phyloP scores from a whole-genome alignment of 1,140 invertebrate species.

The Ephestia elutella region DNA sequence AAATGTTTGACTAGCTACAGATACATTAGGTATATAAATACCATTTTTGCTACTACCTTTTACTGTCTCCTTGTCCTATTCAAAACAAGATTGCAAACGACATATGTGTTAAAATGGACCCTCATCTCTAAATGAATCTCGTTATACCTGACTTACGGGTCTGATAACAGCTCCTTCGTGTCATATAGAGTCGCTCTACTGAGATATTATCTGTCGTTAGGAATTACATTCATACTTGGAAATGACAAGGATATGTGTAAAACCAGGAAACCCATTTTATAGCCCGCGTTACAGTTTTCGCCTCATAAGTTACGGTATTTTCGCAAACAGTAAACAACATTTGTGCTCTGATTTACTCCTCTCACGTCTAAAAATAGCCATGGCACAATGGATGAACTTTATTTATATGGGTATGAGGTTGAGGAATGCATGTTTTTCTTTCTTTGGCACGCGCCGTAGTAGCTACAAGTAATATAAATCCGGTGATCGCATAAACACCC shows the following conservation, averaged over 20 bases:
- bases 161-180: constrained; percentile 11
- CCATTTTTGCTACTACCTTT: no score
- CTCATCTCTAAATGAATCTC: not conserved
- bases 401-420: not conserved
- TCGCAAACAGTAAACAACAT: not conserved
- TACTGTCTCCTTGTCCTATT: not conserved
- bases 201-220: constrained; percentile 24
- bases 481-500: constrained; percentile 10
- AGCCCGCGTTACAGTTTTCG: not conserved
- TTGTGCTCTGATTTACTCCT: not conserved
- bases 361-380: not conserved
- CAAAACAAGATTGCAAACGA: not conserved
- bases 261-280: not conserved
- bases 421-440: not conserved
- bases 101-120: not conserved
- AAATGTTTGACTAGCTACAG: no score
- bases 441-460: constrained; percentile 1
- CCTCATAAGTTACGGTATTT: not conserved
- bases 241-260: constrained; percentile 25
- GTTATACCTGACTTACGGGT: constrained; percentile 32
- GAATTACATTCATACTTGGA: constrained; percentile 21
- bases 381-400: not conserved
- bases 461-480: not conserved
- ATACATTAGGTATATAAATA: no score
- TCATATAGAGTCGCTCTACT: constrained; percentile 6